Evolutionary conservation across 2,888 invertebrate genomes (phyloP), one percentile per base, ranked within the genome.

Genomic region (Ptilodon capucinus): DNA sequence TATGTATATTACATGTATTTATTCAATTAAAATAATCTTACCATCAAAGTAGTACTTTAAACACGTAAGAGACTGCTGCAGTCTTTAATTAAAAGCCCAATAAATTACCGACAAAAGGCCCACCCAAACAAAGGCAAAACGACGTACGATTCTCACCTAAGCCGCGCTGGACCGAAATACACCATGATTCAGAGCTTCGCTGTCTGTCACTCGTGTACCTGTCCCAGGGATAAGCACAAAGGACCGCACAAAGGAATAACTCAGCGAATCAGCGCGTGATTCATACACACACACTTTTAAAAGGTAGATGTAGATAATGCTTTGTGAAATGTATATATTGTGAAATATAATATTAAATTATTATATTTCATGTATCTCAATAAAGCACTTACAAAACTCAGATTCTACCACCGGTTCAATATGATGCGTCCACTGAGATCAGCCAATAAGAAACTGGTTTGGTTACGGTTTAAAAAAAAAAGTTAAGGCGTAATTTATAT

Each of bases 201-300:
- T 52, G 59, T 58, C 47, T 52, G 59, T 58, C 51, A 45, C 50
- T 50, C 40, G 25, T 44, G 57, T 71, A 72, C 75, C 69, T 71
- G 68, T 63, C 67, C 74, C 78, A 71, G 71, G 76, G 80, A 81
- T 79, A 78, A 75, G 72, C 78, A 81, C 81, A 81, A 81, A 81
- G 81, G 69, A 68, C 54, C 55, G 51, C 60, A 75, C 79, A 80
- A 80, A 80, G 79, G 77, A 74, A 70, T 74, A 74, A 69, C 62
- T 76, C 63, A 58, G 60, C 44, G 51, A 60, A 64, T 63, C 57
- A 52, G 42, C 36, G 32, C 32, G 51, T 75, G 74, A 74, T 57
- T 73, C 75, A 73, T 53, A 50, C 57, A n/a, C n/a, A n/a, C n/a
- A n/a, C n/a, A n/a, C n/a, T n/a, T n/a, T n/a, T n/a, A n/a, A n/a